Percentiles rank a stretch among this genome's conserved stretches.
These are phyloP conservation scores for Sesamia nonagrioides DNA, from an alignment of 1,140 invertebrate species.

Conservation along the genomic window DNA sequence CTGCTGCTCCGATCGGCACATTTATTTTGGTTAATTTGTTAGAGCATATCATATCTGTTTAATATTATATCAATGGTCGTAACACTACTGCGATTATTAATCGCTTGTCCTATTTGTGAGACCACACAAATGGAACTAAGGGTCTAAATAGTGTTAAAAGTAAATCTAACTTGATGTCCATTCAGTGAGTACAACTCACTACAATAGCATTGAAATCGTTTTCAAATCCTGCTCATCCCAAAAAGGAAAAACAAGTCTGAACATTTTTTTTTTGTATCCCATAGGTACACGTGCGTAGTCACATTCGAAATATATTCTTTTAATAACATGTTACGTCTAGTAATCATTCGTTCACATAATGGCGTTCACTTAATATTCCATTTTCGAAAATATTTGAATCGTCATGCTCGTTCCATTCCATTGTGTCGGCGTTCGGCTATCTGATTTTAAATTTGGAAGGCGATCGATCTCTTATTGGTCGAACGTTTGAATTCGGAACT, in stretches of 20 bases:
- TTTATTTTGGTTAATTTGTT: no score
- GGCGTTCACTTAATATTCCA: constrained; percentile 86
- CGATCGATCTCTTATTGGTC: constrained; percentile 74
- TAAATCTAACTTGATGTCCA: background rate
- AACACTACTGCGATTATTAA: constrained; percentile 19
- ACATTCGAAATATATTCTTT: constrained; percentile 68
- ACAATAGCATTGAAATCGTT: constrained; percentile 23
- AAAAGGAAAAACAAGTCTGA: constrained; percentile 15
- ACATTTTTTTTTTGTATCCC: background rate
- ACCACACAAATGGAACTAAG: constrained; percentile 23
- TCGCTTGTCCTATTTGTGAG: constrained; percentile 18
- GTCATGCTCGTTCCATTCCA: constrained; percentile 85
- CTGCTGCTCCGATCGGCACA: no score
- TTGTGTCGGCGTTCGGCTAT: constrained; percentile 77
- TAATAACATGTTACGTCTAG: constrained; percentile 77
- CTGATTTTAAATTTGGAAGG: constrained; percentile 84
- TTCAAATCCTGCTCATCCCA: background rate
- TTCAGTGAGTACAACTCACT: background rate
- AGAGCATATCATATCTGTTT: no score
- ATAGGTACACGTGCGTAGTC: constrained; percentile 36
- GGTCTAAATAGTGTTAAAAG: background rate
- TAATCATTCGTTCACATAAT: constrained; percentile 83
- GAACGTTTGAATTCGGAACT: constrained; percentile 69
- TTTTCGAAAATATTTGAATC: constrained; percentile 86
- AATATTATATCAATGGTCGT: no score